Evolutionary conservation across 1,140 invertebrate genomes (phyloP), one percentile per base, ranked within the genome.

Genomic region (Neodiprion fabricii): DNA sequence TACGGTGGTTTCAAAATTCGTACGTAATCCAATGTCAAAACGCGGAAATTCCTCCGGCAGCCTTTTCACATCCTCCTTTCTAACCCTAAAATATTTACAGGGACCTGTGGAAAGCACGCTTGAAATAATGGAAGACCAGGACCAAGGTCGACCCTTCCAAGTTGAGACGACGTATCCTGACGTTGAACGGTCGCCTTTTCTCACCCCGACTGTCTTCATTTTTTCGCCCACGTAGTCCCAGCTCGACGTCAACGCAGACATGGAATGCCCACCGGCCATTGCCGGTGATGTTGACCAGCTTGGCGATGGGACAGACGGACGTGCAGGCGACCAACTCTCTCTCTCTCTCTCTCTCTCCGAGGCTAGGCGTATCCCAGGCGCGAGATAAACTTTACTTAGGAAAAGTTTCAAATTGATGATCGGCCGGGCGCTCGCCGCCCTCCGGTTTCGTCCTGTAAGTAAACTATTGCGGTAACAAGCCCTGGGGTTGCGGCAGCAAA

Each of bases 331-430:
- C 14, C 48, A 48, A 40, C 10, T 70, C 50, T 70, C 73, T 40
- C 67, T 70, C 50, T 70, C 73, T 40, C 67, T 70, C 73, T 76
- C 28, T 77, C 66, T 74, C 10, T 74, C 17, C 67, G 50, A 65
- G 67, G 48, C 76, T 75, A 72, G 69, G 69, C 73, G 72, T 70
- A 49, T 71, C 71, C 53, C 53, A 8, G 4, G 53, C 67, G 73
- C 65, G 77, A 77, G 80, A 84, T 84, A 83, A 84, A 84, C 82
- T 84, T 82, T 79, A 77, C 66, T 75, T 77, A 78, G 75, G 80
- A 80, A 83, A 40, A 84, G 79, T 84, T 84, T 81, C 79, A 83
- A 83, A 84, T 82, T 82, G 81, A 83, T 83, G 80, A 82, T 84
- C 77, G 67, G 70, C 17, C 68, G 28, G 70, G 49, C 70, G 28